Percentiles rank a stretch among this genome's conserved stretches.
Conservation (phyloP, 2,797 vertebrate species). For the Takifugu ocellatus region DNA sequence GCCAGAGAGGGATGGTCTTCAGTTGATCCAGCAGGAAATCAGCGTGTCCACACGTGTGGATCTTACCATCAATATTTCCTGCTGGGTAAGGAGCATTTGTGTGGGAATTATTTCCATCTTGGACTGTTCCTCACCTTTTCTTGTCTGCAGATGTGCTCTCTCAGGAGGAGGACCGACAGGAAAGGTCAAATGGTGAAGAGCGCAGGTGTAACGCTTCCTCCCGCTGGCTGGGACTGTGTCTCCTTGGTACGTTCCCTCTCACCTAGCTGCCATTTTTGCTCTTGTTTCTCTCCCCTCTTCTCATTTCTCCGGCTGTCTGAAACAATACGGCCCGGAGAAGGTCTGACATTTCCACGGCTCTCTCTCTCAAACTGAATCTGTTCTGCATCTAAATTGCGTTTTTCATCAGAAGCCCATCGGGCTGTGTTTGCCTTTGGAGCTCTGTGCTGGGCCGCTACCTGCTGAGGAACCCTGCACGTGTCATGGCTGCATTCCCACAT, state of each 20-base stretch:
- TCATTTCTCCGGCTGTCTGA: background rate
- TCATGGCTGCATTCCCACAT: background rate
- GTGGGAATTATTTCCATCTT: background rate
- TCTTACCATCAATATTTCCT: no score
- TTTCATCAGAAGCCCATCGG: slow-evolving; percentile 9
- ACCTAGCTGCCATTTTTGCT: slow-evolving; percentile 3
- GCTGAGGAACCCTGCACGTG: background rate
- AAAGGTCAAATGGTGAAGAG: slow-evolving; percentile 21
- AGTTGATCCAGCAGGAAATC: no score
- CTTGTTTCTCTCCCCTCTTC: background rate
- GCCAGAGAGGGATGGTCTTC: no score
- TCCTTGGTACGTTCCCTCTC: background rate
- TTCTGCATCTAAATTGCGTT: slow-evolving; percentile 29
- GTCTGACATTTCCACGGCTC: background rate
- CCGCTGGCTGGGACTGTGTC: background rate
- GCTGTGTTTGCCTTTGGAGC: slow-evolving; percentile 2
- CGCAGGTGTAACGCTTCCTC: slow-evolving; percentile 7
- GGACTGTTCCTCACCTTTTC: slow-evolving; percentile 10
- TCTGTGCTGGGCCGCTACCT: background rate
- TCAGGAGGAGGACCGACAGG: slow-evolving; percentile 19
- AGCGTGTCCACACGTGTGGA: no score
- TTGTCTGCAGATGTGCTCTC: slow-evolving; percentile 23
- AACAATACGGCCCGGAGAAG: background rate
- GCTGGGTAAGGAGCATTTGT: no score
- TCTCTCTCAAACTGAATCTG: slow-evolving; percentile 8